A percentile compares a stretch with the other conserved stretches of the same genome.
phyloP scores from a whole-genome alignment of 2,113 vertebrate species.

The Toxotes chatareus region DNA sequence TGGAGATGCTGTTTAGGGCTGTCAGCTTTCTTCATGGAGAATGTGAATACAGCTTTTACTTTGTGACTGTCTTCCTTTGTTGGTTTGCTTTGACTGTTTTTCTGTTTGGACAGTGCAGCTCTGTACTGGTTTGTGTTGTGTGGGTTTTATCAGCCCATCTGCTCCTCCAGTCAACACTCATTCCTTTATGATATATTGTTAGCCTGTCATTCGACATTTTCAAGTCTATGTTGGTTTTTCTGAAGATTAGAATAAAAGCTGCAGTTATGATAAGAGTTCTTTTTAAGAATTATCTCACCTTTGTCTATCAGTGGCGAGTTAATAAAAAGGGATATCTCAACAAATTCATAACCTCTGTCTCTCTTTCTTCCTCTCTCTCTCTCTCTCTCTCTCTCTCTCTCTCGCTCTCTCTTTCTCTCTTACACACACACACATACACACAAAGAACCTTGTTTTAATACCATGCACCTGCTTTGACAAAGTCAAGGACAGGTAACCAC shows the following conservation, averaged over 20 bases:
- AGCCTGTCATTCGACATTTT: not conserved
- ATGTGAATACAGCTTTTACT: not conserved
- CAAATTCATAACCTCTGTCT: not conserved
- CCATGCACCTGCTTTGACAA: constrained; percentile 41
- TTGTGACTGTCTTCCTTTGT: not conserved
- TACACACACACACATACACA: not conserved
- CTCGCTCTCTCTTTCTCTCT: not conserved
- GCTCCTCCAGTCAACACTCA: not conserved
- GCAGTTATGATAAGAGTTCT: not conserved
- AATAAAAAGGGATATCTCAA: not conserved
- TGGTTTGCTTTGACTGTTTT: not conserved
- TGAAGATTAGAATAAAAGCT: not conserved
- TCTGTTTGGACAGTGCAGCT: not conserved
- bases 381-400: not conserved
- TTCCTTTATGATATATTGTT: not conserved
- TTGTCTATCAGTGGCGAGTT: not conserved
- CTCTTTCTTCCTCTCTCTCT: no score
- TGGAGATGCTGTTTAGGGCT: not conserved
- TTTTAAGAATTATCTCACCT: not conserved
- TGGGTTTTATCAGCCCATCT: not conserved
- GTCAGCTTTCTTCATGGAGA: not conserved
- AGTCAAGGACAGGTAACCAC: constrained; percentile 20
- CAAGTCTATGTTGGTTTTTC: not conserved
- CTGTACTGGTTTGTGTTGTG: not conserved
- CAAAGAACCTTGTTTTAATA: not conserved